These are phyloP conservation scores for Taphrorychus bicolor DNA, from an alignment of 2,888 invertebrate species.

Conservation along the genomic window DNA sequence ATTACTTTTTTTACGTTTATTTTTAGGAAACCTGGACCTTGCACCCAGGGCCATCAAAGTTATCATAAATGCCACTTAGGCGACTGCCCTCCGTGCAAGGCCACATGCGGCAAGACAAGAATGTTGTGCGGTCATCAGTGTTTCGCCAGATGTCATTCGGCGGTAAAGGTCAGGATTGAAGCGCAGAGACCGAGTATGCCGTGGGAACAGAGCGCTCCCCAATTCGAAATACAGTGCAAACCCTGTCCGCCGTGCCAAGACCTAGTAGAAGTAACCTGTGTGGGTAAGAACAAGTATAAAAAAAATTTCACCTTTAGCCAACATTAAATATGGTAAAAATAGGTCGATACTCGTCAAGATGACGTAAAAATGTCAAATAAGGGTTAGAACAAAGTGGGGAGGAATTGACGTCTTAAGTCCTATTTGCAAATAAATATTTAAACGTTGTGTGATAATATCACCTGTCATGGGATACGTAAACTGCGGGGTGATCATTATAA, in stretches of 20 bases:
- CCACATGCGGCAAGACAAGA: slow-evolving; percentile 70
- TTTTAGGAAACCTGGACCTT: slow-evolving; percentile 74
- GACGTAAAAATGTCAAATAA: too few relatives aligned
- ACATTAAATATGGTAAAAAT: too few relatives aligned
- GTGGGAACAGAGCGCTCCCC: slow-evolving; percentile 65
- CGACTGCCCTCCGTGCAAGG: slow-evolving; percentile 82
- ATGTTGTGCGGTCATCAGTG: slow-evolving; percentile 74
- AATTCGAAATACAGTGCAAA: slow-evolving; percentile 62
- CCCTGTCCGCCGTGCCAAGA: slow-evolving; percentile 78
- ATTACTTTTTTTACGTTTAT: background rate
- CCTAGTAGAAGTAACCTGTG: slow-evolving; percentile 73
- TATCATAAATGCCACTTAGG: slow-evolving; percentile 84
- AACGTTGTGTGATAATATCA: too few relatives aligned
- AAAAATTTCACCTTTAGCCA: too few relatives aligned
- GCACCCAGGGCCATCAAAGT: slow-evolving; percentile 79
- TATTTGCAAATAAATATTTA: too few relatives aligned
- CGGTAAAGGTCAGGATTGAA: slow-evolving; percentile 70
- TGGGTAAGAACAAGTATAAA: slow-evolving; percentile 59
- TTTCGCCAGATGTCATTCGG: slow-evolving; percentile 76
- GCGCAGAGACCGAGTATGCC: slow-evolving; percentile 68
- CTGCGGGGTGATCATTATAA: too few relatives aligned
- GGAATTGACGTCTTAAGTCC: too few relatives aligned
- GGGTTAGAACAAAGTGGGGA: too few relatives aligned
- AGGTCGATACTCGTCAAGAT: too few relatives aligned
- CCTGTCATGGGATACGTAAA: too few relatives aligned